Evolutionary conservation across 2,888 invertebrate species (phyloP).

Genomic region (Apomyelois bistriatella): DNA sequence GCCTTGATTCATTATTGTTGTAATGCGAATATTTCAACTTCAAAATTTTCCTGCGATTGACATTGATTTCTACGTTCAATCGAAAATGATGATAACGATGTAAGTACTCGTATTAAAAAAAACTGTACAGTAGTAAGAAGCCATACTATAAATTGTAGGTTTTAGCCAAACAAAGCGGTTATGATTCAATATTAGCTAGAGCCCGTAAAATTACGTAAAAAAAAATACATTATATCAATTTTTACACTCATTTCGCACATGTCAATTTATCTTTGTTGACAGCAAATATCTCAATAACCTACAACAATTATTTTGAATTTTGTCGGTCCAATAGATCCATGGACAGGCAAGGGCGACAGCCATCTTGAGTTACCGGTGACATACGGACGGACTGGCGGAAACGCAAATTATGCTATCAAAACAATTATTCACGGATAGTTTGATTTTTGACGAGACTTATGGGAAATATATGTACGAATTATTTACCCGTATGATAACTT

Average conservation of each 20-base stretch:
- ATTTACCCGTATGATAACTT: background rate
- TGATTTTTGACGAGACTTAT: conserved; percentile 30
- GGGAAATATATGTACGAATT: conserved; percentile 22
- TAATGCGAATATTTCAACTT: background rate
- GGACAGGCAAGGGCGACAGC: conserved; percentile 13
- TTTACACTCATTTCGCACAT: background rate
- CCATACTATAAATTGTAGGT: no score
- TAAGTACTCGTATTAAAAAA: no score
- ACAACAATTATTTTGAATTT: conserved; percentile 12
- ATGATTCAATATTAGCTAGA: no score
- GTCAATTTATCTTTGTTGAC: background rate
- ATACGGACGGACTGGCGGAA: conserved; percentile 35
- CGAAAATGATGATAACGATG: no score
- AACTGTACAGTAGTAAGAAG: no score
- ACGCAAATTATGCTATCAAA: conserved; percentile 51
- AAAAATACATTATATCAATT: background rate
- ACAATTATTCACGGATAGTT: conserved; percentile 36
- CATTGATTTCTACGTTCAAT: no score
- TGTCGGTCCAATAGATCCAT: conserved; percentile 7
- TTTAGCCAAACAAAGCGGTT: no score
- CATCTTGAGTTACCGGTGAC: conserved; percentile 12
- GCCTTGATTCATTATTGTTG: background rate
- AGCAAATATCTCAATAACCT: background rate
- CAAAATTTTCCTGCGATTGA: no score
- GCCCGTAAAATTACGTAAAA: no score